These are phyloP conservation scores for Frieseomelitta varia DNA, from an alignment of 1,140 invertebrate genomes.

Conservation along the genomic window DNA sequence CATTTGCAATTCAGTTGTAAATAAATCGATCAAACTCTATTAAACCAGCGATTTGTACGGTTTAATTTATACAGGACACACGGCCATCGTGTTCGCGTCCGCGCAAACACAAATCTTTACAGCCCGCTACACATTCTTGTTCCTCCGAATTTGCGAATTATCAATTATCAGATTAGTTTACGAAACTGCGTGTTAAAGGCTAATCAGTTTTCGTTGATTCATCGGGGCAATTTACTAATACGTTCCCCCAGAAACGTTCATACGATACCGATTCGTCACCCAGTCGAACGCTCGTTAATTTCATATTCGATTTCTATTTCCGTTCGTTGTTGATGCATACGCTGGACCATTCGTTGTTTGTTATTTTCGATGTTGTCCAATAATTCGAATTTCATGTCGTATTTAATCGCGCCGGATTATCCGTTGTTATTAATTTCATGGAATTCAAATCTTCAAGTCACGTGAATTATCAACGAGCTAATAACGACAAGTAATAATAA, in stretches of 20 bases:
- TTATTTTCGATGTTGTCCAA: not conserved
- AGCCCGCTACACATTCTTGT: conserved; percentile 11
- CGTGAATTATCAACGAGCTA: no score
- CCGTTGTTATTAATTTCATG: not conserved
- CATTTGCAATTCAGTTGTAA: conserved; percentile 3
- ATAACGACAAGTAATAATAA: no score
- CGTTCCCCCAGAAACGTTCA: not conserved
- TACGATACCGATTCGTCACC: not conserved
- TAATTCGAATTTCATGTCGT: not conserved
- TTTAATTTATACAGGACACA: conserved; percentile 29
- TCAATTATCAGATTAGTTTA: conserved; percentile 26
- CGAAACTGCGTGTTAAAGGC: not conserved
- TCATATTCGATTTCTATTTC: conserved; percentile 3
- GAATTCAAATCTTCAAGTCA: not conserved
- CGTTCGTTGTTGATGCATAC: not conserved
- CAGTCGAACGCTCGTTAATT: not conserved
- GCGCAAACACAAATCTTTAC: conserved; percentile 36
- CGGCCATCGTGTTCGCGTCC: not conserved
- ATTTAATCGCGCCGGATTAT: not conserved
- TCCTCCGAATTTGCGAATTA: conserved; percentile 30
- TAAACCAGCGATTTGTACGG: conserved; percentile 13
- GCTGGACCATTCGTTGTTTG: not conserved
- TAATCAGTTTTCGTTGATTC: conserved; percentile 35
- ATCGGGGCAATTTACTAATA: conserved; percentile 35
- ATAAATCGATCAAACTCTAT: conserved; percentile 30